Evolutionary conservation across 2,113 vertebrate genomes (phyloP), one percentile per base, ranked within the genome.

Genomic region (Psammodynastes pulverulentus): DNA sequence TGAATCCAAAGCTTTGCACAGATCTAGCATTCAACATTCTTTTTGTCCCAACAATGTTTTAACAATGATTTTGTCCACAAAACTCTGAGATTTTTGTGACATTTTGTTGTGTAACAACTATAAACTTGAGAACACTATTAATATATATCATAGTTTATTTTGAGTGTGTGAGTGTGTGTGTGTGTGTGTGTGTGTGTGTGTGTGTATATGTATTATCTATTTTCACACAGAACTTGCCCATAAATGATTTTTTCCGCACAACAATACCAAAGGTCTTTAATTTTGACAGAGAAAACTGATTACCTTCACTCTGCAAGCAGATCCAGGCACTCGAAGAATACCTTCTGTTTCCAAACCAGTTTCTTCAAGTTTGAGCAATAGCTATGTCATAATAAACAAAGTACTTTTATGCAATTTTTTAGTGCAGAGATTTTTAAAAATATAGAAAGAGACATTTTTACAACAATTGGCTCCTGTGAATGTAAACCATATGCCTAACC

Each of bases 281-380:
- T 19, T 52, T 89, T 90, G 93, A 90, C 1, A 92, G 43, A 86
- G 92, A 58, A 92, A 0, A 3, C 0, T 0, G 0, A 1, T 45
- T 98, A 99, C 99, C 98, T 99, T 99, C 67, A 99, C 98, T 97
- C 98, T 97, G 86, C 99, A 98, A 10, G 98, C 99, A 87, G 99
- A 99, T 95, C 98, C 99, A 10, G 99, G 98, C 24, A 99, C 98
- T 53, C 99, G 97, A 13, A 99, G 98, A 95, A 99, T 99, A 94
- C 99, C 99, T 97, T 99, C 99, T 0, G 98, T 99, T 95, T 99
- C 98, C 93, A 99, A 97, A 12, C 98, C 98, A 0, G 98, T 98
- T 96, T 99, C 98, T 89, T 99, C 99, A 93, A 99, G 98, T 92
- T 98, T 98, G 93, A 97, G 97, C 95, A 99, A 97, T 95, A 99